phyloP scores from a whole-genome alignment of 2,888 invertebrate species.

The Drosophila aldrichi region DNA sequence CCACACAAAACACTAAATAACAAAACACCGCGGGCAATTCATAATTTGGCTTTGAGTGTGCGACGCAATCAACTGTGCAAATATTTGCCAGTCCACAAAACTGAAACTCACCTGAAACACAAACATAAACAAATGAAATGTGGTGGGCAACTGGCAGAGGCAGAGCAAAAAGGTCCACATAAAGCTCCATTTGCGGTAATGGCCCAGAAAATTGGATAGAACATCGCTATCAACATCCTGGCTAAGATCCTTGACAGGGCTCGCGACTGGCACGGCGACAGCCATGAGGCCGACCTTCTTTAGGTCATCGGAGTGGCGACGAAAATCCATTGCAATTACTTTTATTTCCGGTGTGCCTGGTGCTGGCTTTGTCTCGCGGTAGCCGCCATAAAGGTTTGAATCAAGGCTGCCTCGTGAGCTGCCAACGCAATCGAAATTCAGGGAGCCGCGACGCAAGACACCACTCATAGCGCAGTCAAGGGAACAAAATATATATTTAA shows the following conservation, averaged over 20 bases:
- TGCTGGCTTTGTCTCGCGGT: constrained; percentile 72
- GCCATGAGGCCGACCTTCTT: constrained; percentile 68
- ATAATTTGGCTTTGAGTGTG: constrained; percentile 36
- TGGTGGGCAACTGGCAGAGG: constrained; percentile 88
- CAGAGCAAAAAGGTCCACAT: constrained; percentile 87
- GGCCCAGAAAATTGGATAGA: constrained; percentile 87
- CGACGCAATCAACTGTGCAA: constrained; percentile 66
- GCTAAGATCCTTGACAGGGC: constrained; percentile 63
- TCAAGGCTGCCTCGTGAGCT: constrained; percentile 76
- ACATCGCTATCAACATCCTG: constrained; percentile 86
- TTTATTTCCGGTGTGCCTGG: constrained; percentile 83
- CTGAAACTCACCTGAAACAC: constrained; percentile 86
- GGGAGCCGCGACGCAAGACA: constrained; percentile 82
- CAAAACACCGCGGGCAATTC: constrained; percentile 10
- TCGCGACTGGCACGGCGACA: neutral
- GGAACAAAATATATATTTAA: neutral
- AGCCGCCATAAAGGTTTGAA: constrained; percentile 78
- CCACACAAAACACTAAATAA: constrained; percentile 13
- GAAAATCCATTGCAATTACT: constrained; percentile 83
- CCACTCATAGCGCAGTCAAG: constrained; percentile 77
- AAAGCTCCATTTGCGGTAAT: constrained; percentile 88
- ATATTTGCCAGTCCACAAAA: constrained; percentile 60
- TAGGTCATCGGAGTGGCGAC: constrained; percentile 82
- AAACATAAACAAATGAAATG: constrained; percentile 88
- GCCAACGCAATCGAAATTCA: constrained; percentile 78